Conservation (phyloP, 2,888 invertebrate genomes). For the Congeria kusceri region DNA sequence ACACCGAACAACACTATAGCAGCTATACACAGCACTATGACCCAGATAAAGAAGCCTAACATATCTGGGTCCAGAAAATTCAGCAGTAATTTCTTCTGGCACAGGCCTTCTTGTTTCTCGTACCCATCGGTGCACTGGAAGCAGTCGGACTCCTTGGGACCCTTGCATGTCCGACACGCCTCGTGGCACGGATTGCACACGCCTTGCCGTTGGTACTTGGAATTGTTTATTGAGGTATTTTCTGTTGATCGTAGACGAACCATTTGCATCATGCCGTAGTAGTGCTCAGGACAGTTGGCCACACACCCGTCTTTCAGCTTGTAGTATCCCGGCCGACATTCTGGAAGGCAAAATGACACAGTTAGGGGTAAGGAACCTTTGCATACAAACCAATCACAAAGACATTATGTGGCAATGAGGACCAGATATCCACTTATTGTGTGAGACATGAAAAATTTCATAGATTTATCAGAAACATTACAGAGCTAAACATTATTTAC, state of each 20-base stretch:
- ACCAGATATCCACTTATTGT: too few species aligned
- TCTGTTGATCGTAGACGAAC: constrained; percentile 68
- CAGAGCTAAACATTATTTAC: too few species aligned
- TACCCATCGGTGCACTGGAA: constrained; percentile 76
- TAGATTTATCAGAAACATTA: too few species aligned
- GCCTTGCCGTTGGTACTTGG: constrained; percentile 72
- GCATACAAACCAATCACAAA: not conserved
- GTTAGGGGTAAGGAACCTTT: too few species aligned
- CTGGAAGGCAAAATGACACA: constrained; percentile 60
- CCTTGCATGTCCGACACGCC: constrained; percentile 79
- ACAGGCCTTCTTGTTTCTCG: constrained; percentile 67
- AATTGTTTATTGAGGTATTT: constrained; percentile 54
- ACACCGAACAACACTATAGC: constrained; percentile 78
- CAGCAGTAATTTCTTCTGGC: constrained; percentile 78
- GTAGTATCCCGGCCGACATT: constrained; percentile 79
- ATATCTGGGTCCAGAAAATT: constrained; percentile 80
- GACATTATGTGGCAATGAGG: too few species aligned
- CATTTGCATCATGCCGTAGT: constrained; percentile 76
- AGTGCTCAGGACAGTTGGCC: constrained; percentile 78
- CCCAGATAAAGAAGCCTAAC: constrained; percentile 80
- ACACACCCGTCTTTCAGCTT: constrained; percentile 78
- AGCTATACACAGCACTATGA: constrained; percentile 78
- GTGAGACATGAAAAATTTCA: too few species aligned
- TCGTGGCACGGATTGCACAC: constrained; percentile 76
- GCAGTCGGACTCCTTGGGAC: constrained; percentile 72